Conservation (phyloP, 2,797 vertebrate genomes). For the Pseudomugil tenellus region DNA sequence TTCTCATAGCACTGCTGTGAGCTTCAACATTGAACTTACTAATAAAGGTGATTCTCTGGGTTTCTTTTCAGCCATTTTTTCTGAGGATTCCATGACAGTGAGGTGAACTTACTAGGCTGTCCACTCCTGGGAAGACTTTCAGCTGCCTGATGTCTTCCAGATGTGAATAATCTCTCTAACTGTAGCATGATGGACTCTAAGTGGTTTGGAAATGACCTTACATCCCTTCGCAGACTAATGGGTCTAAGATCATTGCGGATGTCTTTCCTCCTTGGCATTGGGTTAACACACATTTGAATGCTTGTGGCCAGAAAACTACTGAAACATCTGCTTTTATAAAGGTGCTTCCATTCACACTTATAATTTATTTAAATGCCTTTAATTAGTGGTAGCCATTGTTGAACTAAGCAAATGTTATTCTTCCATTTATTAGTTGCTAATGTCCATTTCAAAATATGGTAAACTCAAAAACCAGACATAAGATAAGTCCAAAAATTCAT, state of each 20-base stretch:
- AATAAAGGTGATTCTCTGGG: background rate
- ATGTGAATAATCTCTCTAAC: background rate
- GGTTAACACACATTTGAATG: background rate
- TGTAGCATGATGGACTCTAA: background rate
- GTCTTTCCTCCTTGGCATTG: no score
- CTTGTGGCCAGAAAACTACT: background rate
- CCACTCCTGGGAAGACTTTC: background rate
- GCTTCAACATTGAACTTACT: background rate
- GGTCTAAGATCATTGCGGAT: no score
- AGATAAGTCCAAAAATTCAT: background rate
- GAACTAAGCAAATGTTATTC: no score
- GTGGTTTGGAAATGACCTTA: background rate
- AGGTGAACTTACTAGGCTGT: background rate
- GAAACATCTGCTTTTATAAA: background rate
- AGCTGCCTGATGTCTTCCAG: background rate
- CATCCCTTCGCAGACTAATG: no score
- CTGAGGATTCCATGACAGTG: no score
- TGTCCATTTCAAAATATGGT: no score
- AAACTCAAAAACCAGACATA: background rate
- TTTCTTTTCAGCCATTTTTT: background rate
- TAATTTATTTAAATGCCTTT: background rate
- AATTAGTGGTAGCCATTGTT: background rate
- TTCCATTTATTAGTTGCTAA: no score
- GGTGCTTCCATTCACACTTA: background rate
- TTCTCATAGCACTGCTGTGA: background rate